Evolutionary conservation across 2,888 invertebrate species (phyloP).

Genomic region (Lapara coniferarum): DNA sequence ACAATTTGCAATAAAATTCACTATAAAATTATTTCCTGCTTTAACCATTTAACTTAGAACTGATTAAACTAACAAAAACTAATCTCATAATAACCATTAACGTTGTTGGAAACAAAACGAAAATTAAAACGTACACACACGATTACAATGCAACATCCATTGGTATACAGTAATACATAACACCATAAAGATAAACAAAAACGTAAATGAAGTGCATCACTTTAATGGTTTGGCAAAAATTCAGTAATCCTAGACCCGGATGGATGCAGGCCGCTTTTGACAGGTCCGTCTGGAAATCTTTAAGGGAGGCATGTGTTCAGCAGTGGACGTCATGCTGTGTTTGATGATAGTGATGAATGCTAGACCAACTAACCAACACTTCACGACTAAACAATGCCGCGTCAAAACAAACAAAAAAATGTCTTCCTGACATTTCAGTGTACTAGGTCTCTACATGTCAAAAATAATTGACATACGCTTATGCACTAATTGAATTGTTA

Average conservation of each 20-base stretch:
- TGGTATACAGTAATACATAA: neutral
- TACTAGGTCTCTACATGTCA: too few species aligned
- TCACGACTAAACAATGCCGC: too few species aligned
- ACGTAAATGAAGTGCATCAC: neutral
- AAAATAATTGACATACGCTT: neutral
- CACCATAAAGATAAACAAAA: neutral
- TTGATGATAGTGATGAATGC: neutral
- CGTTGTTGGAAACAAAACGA: neutral
- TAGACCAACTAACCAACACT: neutral
- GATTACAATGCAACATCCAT: neutral
- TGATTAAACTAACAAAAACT: neutral
- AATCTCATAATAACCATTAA: neutral
- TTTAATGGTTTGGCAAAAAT: neutral
- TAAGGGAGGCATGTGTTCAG: too few species aligned
- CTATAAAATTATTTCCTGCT: neutral
- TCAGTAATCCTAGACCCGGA: neutral
- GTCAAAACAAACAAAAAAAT: too few species aligned
- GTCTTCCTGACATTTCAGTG: too few species aligned
- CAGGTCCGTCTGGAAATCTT: too few species aligned
- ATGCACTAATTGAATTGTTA: too few species aligned
- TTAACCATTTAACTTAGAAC: neutral
- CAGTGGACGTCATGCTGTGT: too few species aligned
- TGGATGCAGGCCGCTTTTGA: too few species aligned
- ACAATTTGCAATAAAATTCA: conserved; percentile 1
- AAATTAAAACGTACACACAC: neutral